Evolutionary conservation across 92 coral and sea anemone species (phyloP).

Genomic region (Virgularia gustaviana): DNA sequence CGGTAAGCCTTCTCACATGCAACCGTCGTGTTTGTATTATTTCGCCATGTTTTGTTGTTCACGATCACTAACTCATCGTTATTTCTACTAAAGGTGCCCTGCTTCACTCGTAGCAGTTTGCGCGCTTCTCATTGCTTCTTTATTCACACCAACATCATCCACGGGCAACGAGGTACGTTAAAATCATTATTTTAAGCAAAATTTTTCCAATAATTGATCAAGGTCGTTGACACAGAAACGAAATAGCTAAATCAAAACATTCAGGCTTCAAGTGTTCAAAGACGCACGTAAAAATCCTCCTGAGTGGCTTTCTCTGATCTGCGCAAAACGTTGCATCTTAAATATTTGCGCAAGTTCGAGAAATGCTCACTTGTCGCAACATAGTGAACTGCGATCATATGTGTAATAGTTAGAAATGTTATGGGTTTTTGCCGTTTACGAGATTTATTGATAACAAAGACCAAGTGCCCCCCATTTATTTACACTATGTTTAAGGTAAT

Average conservation of each 20-base stretch:
- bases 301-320: no score
- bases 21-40: no score
- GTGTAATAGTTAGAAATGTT: no score
- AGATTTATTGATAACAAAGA: no score
- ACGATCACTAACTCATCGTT: not conserved
- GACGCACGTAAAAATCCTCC: not conserved
- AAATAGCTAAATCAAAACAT: slow-evolving; percentile 8
- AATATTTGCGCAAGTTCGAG: no score
- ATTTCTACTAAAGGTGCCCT: slow-evolving; percentile 11
- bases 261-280: slow-evolving; percentile 12
- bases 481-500: no score
- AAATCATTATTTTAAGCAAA: slow-evolving; percentile 17
- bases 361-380: no score
- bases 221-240: no score
- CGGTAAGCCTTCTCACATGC: slow-evolving; percentile 27
- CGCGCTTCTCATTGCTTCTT: slow-evolving; percentile 28
- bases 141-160: slow-evolving; percentile 25
- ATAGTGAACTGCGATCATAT: no score
- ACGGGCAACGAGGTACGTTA: slow-evolving; percentile 23
- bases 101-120: slow-evolving; percentile 20
- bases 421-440: no score
- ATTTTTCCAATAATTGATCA: slow-evolving; percentile 31
- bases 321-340: no score
- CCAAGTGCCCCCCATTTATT: no score
- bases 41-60: not conserved